phyloP scores from a whole-genome alignment of 2,113 vertebrate genomes.

The Anser cygnoides region DNA sequence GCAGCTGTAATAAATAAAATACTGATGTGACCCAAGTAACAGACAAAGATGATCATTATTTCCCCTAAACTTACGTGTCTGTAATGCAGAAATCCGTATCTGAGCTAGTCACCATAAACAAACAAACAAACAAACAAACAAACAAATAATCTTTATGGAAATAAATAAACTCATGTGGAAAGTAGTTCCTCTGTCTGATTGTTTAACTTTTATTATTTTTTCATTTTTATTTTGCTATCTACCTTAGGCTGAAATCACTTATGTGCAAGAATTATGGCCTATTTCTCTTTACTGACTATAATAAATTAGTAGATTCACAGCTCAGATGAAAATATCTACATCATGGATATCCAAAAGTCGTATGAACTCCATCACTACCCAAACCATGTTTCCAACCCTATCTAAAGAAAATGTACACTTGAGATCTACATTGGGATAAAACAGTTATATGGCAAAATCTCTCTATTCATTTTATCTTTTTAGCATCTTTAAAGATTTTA shows the following conservation, averaged over 20 bases:
- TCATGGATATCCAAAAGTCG: neutral
- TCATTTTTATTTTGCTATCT: neutral
- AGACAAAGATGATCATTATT: neutral
- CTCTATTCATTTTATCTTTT: neutral
- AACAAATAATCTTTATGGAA: neutral
- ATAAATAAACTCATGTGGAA: neutral
- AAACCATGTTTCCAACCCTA: neutral
- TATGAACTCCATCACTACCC: neutral
- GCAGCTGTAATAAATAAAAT: neutral
- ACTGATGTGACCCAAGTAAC: neutral
- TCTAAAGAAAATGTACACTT: neutral
- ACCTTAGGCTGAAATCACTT: neutral
- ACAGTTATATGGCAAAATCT: neutral
- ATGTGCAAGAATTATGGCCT: neutral
- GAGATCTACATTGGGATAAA: neutral
- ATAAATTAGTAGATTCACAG: neutral
- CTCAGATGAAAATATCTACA: neutral
- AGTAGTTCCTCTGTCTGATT: neutral
- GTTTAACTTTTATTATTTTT: neutral
- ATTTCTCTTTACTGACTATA: neutral
- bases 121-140: too few relatives aligned
- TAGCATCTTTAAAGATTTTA: neutral
- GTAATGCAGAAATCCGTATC: neutral
- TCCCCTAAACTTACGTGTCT: neutral
- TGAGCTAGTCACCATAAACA: neutral